Evolutionary conservation across 1,140 invertebrate genomes (phyloP).

Genomic region (Drosophila malerkotliana): DNA sequence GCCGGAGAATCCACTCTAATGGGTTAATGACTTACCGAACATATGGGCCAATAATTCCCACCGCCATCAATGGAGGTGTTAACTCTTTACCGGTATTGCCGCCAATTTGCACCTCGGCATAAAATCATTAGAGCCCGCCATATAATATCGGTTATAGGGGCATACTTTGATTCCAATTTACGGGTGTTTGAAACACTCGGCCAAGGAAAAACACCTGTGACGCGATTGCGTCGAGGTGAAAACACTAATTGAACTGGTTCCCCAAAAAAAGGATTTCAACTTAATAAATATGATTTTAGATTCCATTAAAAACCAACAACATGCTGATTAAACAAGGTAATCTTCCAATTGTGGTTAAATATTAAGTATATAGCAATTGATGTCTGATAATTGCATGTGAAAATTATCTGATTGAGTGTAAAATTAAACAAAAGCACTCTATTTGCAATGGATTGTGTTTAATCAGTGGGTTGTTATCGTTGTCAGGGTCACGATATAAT

Average conservation of each 20-base stretch:
- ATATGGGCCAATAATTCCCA: slow-evolving; percentile 4
- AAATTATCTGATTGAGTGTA: slow-evolving; percentile 40
- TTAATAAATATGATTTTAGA: slow-evolving; percentile 12
- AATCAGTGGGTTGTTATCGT: background rate
- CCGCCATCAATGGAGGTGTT: slow-evolving; percentile 25
- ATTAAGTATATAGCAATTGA: slow-evolving; percentile 12
- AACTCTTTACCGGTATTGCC: slow-evolving; percentile 7
- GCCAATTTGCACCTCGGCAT: slow-evolving; percentile 25
- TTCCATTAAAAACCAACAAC: slow-evolving; percentile 35
- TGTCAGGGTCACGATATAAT: background rate
- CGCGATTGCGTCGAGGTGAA: slow-evolving; percentile 16
- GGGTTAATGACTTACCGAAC: slow-evolving; percentile 7
- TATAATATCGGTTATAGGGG: slow-evolving; percentile 5
- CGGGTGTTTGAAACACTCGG: background rate
- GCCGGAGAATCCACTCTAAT: slow-evolving; percentile 19
- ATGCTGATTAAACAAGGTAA: slow-evolving; percentile 27
- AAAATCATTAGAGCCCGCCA: background rate
- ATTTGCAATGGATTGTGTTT: slow-evolving; percentile 1
- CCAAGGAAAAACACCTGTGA: slow-evolving; percentile 27
- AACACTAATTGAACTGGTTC: slow-evolving; percentile 7
- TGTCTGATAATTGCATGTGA: slow-evolving; percentile 43
- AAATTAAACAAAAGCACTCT: slow-evolving; percentile 37
- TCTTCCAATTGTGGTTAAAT: slow-evolving; percentile 5
- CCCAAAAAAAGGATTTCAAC: slow-evolving; percentile 18
- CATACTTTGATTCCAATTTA: slow-evolving; percentile 12